phyloP scores from a whole-genome alignment of 2,797 vertebrate species.

The Pelobates cultripes region DNA sequence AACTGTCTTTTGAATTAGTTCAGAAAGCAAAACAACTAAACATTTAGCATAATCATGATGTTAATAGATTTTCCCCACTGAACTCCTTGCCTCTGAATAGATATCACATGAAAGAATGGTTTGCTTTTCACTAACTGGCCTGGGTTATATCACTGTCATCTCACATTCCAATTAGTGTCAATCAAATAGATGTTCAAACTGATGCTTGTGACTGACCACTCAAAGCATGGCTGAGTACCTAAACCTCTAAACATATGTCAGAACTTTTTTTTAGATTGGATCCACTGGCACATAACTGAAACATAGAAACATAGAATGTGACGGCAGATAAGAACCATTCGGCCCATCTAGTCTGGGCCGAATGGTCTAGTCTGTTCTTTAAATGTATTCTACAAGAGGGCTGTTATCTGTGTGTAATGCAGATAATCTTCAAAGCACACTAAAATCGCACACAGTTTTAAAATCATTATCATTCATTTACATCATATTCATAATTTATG shows the following conservation, averaged over 20 bases:
- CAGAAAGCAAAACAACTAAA: too few relatives aligned
- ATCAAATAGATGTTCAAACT: slow-evolving; percentile 23
- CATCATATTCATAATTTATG: too few relatives aligned
- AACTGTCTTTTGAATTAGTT: too few relatives aligned
- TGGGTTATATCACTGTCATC: slow-evolving; percentile 23
- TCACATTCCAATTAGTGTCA: slow-evolving; percentile 46
- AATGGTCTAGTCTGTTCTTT: too few relatives aligned
- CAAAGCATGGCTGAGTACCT: slow-evolving; percentile 5
- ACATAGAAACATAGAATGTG: too few relatives aligned
- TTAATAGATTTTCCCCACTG: too few relatives aligned
- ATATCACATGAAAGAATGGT: slow-evolving; percentile 29
- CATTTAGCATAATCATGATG: too few relatives aligned
- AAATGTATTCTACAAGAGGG: background rate
- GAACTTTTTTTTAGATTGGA: background rate
- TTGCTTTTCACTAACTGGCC: background rate
- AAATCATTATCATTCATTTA: too few relatives aligned
- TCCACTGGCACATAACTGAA: slow-evolving; percentile 17
- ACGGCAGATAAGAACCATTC: too few relatives aligned
- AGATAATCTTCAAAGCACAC: background rate
- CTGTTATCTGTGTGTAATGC: background rate
- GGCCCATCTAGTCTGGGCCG: too few relatives aligned
- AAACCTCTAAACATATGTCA: slow-evolving; percentile 18
- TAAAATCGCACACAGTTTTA: background rate
- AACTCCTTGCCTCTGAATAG: background rate
- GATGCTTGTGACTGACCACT: slow-evolving; percentile 33